phyloP scores from a whole-genome alignment of 2,797 vertebrate genomes.

The Sebastiscus tertius region DNA sequence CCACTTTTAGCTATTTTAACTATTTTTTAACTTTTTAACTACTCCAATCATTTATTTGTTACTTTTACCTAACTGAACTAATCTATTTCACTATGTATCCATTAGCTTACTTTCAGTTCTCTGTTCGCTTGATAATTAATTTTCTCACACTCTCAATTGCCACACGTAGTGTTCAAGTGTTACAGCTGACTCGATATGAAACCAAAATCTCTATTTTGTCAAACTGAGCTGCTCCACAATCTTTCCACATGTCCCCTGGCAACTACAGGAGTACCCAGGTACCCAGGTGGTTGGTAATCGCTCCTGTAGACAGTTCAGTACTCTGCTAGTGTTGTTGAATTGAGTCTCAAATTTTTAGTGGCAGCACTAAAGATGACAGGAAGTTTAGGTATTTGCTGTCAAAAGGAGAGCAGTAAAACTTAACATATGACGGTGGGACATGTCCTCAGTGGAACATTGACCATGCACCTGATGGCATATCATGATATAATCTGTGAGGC shows the following conservation, averaged over 20 bases:
- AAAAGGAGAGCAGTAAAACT: neutral
- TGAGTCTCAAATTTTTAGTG: neutral
- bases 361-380: neutral
- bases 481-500: conserved; percentile 42
- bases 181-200: too few relatives aligned
- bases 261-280: neutral
- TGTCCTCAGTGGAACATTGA: conserved; percentile 4
- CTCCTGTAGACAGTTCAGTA: neutral
- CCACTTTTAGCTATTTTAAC: too few relatives aligned
- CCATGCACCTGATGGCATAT: conserved; percentile 9
- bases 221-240: neutral
- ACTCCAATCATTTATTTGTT: too few relatives aligned
- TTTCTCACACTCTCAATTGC: too few relatives aligned
- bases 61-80: too few relatives aligned
- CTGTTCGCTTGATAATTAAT: too few relatives aligned
- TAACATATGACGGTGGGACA: neutral
- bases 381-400: neutral
- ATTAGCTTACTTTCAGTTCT: too few relatives aligned
- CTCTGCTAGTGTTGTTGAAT: neutral
- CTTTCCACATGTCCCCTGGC: neutral
- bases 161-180: too few relatives aligned
- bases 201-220: neutral
- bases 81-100: too few relatives aligned
- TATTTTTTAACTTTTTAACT: too few relatives aligned
- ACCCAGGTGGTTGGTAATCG: neutral